Evolutionary conservation across 1,140 invertebrate species (phyloP), one percentile per base, ranked within the genome.

Genomic region (Chionoecetes opilio): DNA sequence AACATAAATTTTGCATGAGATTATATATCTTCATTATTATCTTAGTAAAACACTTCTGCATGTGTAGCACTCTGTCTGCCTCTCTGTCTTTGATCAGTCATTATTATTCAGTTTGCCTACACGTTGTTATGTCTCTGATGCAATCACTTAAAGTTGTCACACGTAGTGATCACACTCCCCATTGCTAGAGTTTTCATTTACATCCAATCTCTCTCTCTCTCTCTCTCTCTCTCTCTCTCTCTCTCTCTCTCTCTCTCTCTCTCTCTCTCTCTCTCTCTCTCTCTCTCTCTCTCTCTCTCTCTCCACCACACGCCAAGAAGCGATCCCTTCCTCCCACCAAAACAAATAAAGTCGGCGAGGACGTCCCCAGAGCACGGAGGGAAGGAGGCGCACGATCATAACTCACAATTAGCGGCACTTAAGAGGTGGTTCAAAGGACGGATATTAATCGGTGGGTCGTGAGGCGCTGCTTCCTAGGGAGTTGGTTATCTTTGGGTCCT

Each of bases 381-480:
- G 0, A 14, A 8, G 32, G 41, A 31, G 14, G 8, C 21, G 75
- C 2, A 5, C 11, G 14, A 34, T 34, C 41, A 75, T 91, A 35
- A 91, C 41, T 75, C 75, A 91, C 38, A 91, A 91, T 91, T 91
- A 75, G 38, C 14, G 41, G 89, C 75, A 91, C 31, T 91, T 91
- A 91, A 53, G 29, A 35, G 89, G 89, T 91, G 53, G 75, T 91
- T 75, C 38, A 75, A 75, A 31, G 46, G 11, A 91, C 46, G 31
- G 89, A 91, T 63, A 91, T 91, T 91, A 91, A 91, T 91, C 46
- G 89, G 14, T 46, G 38, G 88, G 88, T 53, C 29, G 32, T 31
- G 88, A 38, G 38, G 63, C 3, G 46, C 5, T 14, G 46, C 75
- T 63, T 75, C 89, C 89, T 75, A 17, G 41, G 89, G 29, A 34